Evolutionary conservation across 2,888 invertebrate species (phyloP).

Genomic region (Pristionchus arcanus): DNA sequence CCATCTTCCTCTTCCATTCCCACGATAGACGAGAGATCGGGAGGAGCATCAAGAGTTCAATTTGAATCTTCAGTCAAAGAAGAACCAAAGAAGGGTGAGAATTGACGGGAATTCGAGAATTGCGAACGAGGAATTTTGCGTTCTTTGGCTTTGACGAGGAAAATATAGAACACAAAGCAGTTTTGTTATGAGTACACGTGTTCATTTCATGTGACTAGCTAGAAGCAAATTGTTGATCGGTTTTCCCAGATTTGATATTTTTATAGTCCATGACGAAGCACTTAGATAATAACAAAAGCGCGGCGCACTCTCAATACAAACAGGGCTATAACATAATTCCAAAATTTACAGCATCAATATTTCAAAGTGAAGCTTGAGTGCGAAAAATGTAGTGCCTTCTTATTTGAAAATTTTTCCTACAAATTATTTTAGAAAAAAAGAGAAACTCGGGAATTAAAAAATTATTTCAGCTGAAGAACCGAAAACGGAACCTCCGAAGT

Average conservation of each 20-base stretch:
- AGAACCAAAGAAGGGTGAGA: constrained; percentile 40
- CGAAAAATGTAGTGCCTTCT: not conserved
- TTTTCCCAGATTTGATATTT: not conserved
- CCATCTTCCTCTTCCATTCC: not conserved
- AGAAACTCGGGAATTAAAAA: not conserved
- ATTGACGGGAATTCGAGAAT: not conserved
- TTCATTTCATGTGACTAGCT: too few species aligned
- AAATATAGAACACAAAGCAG: not conserved
- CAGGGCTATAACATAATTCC: not conserved
- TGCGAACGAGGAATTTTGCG: not conserved
- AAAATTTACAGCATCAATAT: not conserved
- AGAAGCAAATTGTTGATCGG: too few species aligned
- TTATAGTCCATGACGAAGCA: not conserved
- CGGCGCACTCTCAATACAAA: not conserved
- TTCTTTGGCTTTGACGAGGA: not conserved
- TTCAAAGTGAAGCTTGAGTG: not conserved
- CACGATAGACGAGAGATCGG: not conserved
- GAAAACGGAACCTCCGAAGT: not conserved
- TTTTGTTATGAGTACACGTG: too few species aligned
- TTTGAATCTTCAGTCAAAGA: constrained; percentile 18
- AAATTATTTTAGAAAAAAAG: not conserved
- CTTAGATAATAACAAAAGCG: not conserved
- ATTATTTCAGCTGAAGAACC: constrained; percentile 11
- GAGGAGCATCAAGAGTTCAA: constrained; percentile 8
- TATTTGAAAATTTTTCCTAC: too few species aligned